These are phyloP conservation scores for Penaeus japonicus DNA, from an alignment of 1,140 invertebrate species.

Conservation along the genomic window DNA sequence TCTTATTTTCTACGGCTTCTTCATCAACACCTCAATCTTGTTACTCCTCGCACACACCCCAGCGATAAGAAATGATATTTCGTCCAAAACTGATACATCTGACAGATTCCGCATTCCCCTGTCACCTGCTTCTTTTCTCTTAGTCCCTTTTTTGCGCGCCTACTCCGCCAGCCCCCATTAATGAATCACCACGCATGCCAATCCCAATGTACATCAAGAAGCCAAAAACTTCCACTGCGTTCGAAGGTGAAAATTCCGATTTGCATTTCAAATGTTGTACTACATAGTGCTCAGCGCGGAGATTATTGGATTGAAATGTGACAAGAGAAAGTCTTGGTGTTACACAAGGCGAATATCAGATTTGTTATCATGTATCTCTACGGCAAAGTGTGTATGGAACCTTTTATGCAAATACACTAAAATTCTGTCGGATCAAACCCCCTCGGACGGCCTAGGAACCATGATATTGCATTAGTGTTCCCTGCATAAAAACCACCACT, in stretches of 20 bases:
- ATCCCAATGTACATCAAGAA: constrained; percentile 22
- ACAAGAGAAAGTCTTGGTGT: constrained; percentile 13
- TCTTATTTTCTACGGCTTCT: neutral
- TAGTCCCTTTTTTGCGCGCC: neutral
- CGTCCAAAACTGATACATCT: too few species aligned
- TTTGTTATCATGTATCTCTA: neutral
- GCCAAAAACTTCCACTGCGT: constrained; percentile 16
- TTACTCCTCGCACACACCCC: too few species aligned
- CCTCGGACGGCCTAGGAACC: constrained; percentile 25
- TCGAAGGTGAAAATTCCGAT: constrained; percentile 45
- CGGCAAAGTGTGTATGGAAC: constrained; percentile 36
- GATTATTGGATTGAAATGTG: constrained; percentile 41
- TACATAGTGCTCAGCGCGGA: constrained; percentile 18
- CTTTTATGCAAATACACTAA: constrained; percentile 50
- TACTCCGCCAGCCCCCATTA: neutral
- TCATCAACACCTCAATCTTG: too few species aligned
- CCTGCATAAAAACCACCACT: constrained; percentile 24
- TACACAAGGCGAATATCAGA: neutral
- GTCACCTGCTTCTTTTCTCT: neutral
- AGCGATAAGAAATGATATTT: too few species aligned
- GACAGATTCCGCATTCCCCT: neutral
- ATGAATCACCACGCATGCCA: constrained; percentile 31
- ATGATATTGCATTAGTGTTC: constrained; percentile 46
- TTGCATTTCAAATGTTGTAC: constrained; percentile 29
- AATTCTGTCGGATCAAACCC: constrained; percentile 42